Evolutionary conservation across 2,113 vertebrate genomes (phyloP), one percentile per base, ranked within the genome.

Genomic region (Equus przewalskii): DNA sequence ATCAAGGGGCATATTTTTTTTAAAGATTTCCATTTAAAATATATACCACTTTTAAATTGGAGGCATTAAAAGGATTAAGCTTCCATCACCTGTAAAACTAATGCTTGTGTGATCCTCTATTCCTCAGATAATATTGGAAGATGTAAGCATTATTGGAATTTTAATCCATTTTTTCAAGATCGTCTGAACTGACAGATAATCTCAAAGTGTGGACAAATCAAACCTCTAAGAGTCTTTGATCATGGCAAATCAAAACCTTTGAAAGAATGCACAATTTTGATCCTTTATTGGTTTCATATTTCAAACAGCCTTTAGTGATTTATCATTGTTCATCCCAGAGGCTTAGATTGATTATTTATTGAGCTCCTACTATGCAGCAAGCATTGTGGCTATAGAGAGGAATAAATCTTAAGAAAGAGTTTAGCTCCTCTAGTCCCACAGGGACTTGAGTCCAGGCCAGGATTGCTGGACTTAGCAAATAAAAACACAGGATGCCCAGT

Each of bases 401-500:
- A 94, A 56, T 69, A 60, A 60, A 88, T 72, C 33, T 60, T 80
- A 70, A 65, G 62, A 78, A 95, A 94, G 41, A 18, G 10, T 81
- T 91, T 46, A 91, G 56, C 44, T 80, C 14, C 30, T 80, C 9
- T 3, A 86, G 8, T 82, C 44, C 49, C 80, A 44, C 33, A 67
- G 46, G 49, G 46, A 54, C n/a, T 86, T 60, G 4, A 89, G 16
- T 78, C 73, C 56, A 56, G 36, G 26, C 60, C 76, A 16, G 26
- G 41, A 60, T 75, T 30, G 22, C 69, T 88, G 94, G 62, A 49
- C 18, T 84, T 88, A 33, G n/a, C 81, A 79, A 93, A 92, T 91
- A 91, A 87, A 96, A 94, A 93, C 44, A 93, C n/a, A 96, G 3
- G 51, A 60, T 91, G n/a, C 15, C 44, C 49, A 36, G 89, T 83